Conservation (phyloP, 2,888 invertebrate species). For the Xestia sexstrigata region DNA sequence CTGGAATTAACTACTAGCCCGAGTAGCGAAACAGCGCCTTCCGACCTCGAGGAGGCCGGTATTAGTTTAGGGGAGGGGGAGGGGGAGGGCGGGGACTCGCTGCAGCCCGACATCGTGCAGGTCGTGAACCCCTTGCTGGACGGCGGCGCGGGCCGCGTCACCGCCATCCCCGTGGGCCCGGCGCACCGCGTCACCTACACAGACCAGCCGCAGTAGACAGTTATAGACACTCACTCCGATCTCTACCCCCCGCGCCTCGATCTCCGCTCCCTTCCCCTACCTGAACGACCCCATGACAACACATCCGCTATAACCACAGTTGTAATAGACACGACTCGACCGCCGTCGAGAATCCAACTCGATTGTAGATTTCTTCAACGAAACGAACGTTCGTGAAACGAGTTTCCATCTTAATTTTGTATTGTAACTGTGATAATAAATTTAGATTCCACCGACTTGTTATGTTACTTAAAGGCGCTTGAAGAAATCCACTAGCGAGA, state of each 20-base stretch:
- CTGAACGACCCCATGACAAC: slow-evolving; percentile 74
- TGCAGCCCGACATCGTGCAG: slow-evolving; percentile 90
- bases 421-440: slow-evolving; percentile 90
- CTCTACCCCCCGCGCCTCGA: slow-evolving; percentile 59
- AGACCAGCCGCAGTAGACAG: slow-evolving; percentile 75
- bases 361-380: slow-evolving; percentile 89
- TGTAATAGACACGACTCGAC: slow-evolving; percentile 67
- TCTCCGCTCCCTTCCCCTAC: slow-evolving; percentile 66
- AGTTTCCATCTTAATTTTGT: slow-evolving; percentile 87
- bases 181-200: slow-evolving; percentile 83
- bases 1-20: slow-evolving; percentile 94
- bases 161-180: slow-evolving; percentile 87
- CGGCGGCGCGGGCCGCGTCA: slow-evolving; percentile 87
- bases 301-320: slow-evolving; percentile 61
- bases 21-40: slow-evolving; percentile 90
- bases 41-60: slow-evolving; percentile 80
- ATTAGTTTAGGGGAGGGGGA: slow-evolving; percentile 85
- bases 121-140: slow-evolving; percentile 88
- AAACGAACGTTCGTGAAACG: slow-evolving; percentile 81
- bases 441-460: slow-evolving; percentile 88
- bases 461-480: slow-evolving; percentile 83
- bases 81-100: slow-evolving; percentile 85
- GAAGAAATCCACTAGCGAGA: slow-evolving; percentile 88
- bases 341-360: slow-evolving; percentile 73
- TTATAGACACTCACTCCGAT: slow-evolving; percentile 66